Base-by-base conservation (phyloP, 2,888 invertebrate species). In the Ectobius pallidus region DNA sequence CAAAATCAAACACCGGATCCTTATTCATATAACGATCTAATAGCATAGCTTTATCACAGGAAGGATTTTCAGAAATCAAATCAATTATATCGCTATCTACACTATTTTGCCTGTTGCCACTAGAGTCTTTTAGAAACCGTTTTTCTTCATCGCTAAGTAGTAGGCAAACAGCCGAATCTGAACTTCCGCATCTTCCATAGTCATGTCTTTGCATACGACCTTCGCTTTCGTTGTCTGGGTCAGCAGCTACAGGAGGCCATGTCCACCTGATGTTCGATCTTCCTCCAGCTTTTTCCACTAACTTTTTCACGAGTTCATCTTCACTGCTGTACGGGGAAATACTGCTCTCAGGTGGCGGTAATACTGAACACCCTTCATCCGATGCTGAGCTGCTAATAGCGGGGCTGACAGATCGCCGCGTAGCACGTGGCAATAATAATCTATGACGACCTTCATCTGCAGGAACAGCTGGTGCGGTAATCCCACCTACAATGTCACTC, bases 141-240 rank as follows among this genome's bases (percentile, higher is more conserved):
- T 72, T 75, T 7, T 77, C 75, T 46, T 82, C 82, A 32, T 88
- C 87, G 77, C 87, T 87, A 77, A 86, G 82, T 73, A 86, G 16
- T 4, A 69, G 69, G 55, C 22, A 86, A 9, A 87, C 85, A 0
- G 87, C 85, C 3, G 88, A 88, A 77, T 88, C 88, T 7, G 82
- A 76, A 73, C 82, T 83, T 80, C 82, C 81, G 75, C 82, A 82
- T 46, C 82, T 77, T 78, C 86, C 65, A 30, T 65, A 46, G 7
- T 44, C 46, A n/a, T n/a, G n/a, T 30, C 65, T 65, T n/a, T 46
- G 27, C 6, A 30, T 7, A 4, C n/a, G 58, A 7, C 30, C 70
- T 32, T 61, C 30, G 4, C 25, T 6, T 9, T 61, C 44, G 44
- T 0, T 34, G 9, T 70, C 42, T 16, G 32, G 55, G 61, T 32